Evolutionary conservation across 2,113 vertebrate genomes (phyloP).

Genomic region (Prinia subflava): DNA sequence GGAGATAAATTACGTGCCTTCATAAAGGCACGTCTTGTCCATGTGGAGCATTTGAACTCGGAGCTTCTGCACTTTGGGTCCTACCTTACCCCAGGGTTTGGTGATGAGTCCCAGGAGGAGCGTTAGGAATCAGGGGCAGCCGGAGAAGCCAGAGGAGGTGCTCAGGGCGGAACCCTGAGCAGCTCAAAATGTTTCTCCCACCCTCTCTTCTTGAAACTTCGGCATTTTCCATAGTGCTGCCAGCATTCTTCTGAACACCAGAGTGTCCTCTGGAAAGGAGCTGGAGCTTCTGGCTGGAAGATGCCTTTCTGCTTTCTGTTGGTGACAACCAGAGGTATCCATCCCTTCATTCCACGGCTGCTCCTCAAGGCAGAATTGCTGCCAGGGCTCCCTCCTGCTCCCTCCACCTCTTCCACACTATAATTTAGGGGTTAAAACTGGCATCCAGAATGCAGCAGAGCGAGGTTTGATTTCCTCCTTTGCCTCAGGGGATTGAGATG

Average conservation of each 20-base stretch:
- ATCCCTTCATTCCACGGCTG: accelerated
- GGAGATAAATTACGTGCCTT: background rate
- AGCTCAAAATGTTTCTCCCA: background rate
- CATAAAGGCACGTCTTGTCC: background rate
- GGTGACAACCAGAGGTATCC: background rate
- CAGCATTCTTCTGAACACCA: background rate
- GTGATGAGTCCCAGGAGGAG: background rate
- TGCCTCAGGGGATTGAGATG: background rate
- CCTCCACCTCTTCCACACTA: background rate
- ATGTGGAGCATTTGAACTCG: background rate
- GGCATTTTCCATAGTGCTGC: background rate
- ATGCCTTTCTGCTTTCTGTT: background rate
- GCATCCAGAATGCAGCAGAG: slow-evolving; percentile 28
- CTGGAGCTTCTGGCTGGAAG: background rate
- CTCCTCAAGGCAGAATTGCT: background rate
- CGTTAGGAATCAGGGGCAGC: background rate
- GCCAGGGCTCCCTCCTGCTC: background rate
- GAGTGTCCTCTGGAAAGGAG: background rate
- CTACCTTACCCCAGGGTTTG: background rate
- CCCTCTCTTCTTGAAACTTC: background rate
- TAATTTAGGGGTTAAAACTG: background rate
- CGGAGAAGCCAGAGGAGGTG: background rate
- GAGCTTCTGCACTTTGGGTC: background rate
- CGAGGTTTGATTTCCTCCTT: background rate
- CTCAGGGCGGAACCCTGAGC: background rate